A percentile compares a stretch with the other conserved stretches of the same genome.
Evolutionary conservation across 2,888 invertebrate genomes (phyloP).

Genomic region (Stenoptilia bipunctidactyla): DNA sequence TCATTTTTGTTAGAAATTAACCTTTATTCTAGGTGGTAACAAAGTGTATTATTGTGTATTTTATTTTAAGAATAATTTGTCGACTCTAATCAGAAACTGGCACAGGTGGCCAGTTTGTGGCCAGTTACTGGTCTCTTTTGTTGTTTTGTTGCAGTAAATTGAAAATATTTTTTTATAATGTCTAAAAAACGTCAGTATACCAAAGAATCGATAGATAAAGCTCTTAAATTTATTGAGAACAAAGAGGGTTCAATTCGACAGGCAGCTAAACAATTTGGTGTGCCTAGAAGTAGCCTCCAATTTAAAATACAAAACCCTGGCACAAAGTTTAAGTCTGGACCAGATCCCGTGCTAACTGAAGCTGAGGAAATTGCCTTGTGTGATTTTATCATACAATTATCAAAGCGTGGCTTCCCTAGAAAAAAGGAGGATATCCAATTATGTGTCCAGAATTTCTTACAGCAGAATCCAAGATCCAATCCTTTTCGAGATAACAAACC

Average conservation of each 20-base stretch:
- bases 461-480: constrained; percentile 11
- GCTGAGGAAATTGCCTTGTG: constrained; percentile 16
- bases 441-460: constrained; percentile 22
- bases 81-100: no score
- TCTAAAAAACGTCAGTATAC: no score
- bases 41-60: no score
- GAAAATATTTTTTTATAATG: no score
- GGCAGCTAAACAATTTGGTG: constrained; percentile 16
- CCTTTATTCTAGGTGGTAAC: no score
- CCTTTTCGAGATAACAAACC: constrained; percentile 17
- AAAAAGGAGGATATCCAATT: constrained; percentile 12
- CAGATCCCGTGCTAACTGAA: constrained; percentile 15
- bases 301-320: constrained; percentile 9
- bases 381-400: constrained; percentile 13
- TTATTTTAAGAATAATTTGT: no score
- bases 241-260: not conserved
- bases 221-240: not conserved
- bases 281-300: constrained; percentile 17
- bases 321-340: constrained; percentile 14
- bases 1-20: no score
- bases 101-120: no score
- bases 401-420: constrained; percentile 16
- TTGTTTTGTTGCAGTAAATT: no score
- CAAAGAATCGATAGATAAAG: no score
- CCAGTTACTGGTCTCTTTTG: no score